Conservation (phyloP, 2,797 vertebrate species). For the Lepus townsendii region DNA sequence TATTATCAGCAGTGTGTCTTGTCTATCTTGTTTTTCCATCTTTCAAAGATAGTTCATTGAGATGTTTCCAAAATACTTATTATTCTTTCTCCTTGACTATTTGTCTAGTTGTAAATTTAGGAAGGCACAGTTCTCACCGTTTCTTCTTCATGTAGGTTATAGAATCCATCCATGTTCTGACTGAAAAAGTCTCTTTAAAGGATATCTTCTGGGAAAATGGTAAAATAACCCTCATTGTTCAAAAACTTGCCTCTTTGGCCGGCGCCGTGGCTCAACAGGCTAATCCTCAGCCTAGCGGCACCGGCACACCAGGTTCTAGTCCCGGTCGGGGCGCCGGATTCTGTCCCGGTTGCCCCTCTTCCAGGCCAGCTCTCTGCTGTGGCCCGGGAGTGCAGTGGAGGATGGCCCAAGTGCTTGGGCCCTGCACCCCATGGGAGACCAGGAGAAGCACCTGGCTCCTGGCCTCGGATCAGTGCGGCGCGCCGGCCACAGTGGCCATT, state of each 20-base stretch:
- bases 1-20: not conserved
- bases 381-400: no score
- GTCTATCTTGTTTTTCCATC: not conserved
- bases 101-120: not conserved
- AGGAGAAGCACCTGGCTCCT: no score
- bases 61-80: constrained; percentile 5
- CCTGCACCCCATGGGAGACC: no score
- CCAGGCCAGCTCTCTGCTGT: no score
- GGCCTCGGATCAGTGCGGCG: no score
- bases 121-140: not conserved
- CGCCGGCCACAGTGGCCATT: no score
- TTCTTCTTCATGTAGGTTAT: constrained; percentile 26
- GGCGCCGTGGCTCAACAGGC: no score
- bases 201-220: constrained; percentile 9
- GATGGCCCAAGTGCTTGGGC: no score
- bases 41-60: not conserved
- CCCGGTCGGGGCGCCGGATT: no score
- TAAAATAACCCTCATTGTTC: constrained; percentile 51
- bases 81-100: not conserved
- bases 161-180: not conserved
- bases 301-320: no score
- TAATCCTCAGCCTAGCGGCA: no score
- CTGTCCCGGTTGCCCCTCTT: no score
- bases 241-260: not conserved
- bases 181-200: constrained; percentile 65